phyloP scores from a whole-genome alignment of 2,888 invertebrate species.

The Cheilosia grossa region DNA sequence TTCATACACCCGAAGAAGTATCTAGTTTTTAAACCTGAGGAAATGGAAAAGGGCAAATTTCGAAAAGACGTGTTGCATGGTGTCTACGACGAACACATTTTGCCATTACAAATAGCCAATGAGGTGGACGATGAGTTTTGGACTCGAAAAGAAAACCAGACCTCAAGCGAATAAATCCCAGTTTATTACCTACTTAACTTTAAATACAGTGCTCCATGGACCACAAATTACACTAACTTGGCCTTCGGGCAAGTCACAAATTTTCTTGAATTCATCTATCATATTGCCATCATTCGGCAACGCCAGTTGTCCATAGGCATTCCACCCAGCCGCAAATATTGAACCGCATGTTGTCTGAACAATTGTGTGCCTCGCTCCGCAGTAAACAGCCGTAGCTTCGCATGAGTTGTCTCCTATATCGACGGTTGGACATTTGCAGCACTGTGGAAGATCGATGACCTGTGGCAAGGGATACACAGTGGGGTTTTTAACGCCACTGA shows the following conservation, averaged over 20 bases:
- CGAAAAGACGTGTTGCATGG: constrained; percentile 19
- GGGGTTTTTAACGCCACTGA: constrained; percentile 47
- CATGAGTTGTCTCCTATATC: constrained; percentile 77
- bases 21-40: background rate
- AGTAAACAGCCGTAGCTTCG: constrained; percentile 85
- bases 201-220: constrained; percentile 83
- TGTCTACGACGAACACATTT: constrained; percentile 29
- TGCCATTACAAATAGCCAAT: constrained; percentile 59
- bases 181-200: constrained; percentile 14
- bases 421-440: constrained; percentile 78
- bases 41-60: background rate
- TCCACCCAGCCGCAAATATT: constrained; percentile 91
- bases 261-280: constrained; percentile 76
- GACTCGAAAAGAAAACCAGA: constrained; percentile 1
- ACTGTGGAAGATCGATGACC: constrained; percentile 78
- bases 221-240: constrained; percentile 82
- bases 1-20: constrained; percentile 20
- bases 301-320: constrained; percentile 92
- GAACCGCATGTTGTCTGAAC: constrained; percentile 87
- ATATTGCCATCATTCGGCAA: constrained; percentile 79
- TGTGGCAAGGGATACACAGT: constrained; percentile 81
- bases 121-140: constrained; percentile 58
- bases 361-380: constrained; percentile 91
- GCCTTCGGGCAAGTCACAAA: constrained; percentile 77
- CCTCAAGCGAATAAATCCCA: background rate